Evolutionary conservation across 1,140 invertebrate genomes (phyloP).

Genomic region (Muscidifurax raptorellus): DNA sequence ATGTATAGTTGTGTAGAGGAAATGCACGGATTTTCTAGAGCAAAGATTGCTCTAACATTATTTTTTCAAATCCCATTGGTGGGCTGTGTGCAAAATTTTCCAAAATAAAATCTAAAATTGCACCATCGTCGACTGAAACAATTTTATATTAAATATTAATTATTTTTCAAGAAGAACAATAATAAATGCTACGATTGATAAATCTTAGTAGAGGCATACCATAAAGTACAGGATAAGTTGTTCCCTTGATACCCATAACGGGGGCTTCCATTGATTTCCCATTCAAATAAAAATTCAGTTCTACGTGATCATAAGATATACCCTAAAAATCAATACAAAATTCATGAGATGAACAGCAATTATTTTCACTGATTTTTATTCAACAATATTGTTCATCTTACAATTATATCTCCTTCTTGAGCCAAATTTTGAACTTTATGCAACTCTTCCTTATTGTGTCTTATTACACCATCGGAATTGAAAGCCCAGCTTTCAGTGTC

Average conservation of each 20-base stretch:
- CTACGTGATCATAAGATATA: conserved; percentile 96
- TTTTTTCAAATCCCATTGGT: conserved; percentile 94
- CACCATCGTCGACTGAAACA: conserved; percentile 95
- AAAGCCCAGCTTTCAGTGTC: conserved; percentile 96
- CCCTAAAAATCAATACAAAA: conserved; percentile 79
- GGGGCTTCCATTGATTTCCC: conserved; percentile 90
- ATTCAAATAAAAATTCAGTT: conserved; percentile 97
- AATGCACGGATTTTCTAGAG: conserved; percentile 80
- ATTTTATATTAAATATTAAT: conserved; percentile 55
- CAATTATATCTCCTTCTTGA: conserved; percentile 96
- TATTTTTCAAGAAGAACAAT: conserved; percentile 29
- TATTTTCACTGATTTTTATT: conserved; percentile 3
- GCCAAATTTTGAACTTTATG: conserved; percentile 83
- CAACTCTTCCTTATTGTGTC: conserved; percentile 88
- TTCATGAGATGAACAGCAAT: conserved; percentile 38
- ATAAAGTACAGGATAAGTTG: conserved; percentile 94
- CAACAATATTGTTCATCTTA: conserved; percentile 67
- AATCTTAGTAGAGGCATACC: conserved; percentile 92
- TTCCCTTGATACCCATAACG: conserved; percentile 92
- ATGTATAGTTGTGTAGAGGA: neutral
- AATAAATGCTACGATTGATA: conserved; percentile 85
- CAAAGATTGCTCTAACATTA: conserved; percentile 97
- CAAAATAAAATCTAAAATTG: conserved; percentile 95
- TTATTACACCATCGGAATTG: conserved; percentile 90
- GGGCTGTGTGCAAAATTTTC: conserved; percentile 90